Conservation (phyloP, 1,140 invertebrate genomes). For the Diprion similis region DNA sequence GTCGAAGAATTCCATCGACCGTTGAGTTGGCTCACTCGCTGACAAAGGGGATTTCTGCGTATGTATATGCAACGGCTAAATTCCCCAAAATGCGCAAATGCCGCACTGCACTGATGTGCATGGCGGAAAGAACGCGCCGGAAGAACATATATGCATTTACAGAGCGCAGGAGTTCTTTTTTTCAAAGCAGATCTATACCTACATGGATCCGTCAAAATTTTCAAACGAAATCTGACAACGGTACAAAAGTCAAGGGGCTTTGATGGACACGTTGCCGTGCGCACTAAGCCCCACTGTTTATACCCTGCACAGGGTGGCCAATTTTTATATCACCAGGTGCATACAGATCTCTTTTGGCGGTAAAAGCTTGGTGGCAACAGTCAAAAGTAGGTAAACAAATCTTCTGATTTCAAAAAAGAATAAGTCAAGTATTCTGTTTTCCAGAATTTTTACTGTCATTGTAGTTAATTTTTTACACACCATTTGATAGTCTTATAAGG, state of each 20-base stretch:
- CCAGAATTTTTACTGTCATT: too few relatives aligned
- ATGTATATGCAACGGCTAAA: background rate
- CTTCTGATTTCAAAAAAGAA: too few relatives aligned
- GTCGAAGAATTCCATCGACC: background rate
- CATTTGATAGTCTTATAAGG: too few relatives aligned
- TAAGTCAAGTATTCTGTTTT: too few relatives aligned
- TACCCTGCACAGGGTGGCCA: background rate
- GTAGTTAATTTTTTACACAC: too few relatives aligned
- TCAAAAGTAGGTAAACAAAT: too few relatives aligned
- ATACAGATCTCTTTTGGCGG: too few relatives aligned
- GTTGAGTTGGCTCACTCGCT: slow-evolving; percentile 7
- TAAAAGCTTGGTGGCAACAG: too few relatives aligned
- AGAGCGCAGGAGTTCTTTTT: slow-evolving; percentile 15
- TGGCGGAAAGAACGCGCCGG: slow-evolving; percentile 34
- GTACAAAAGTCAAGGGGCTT: slow-evolving; percentile 35
- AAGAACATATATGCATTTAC: background rate
- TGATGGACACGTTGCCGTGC: background rate
- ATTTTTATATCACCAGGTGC: too few relatives aligned
- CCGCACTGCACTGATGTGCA: slow-evolving; percentile 24
- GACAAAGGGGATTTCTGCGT: background rate
- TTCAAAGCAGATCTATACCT: slow-evolving; percentile 35
- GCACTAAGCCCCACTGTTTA: background rate
- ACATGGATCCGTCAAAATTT: slow-evolving; percentile 33
- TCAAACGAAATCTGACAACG: slow-evolving; percentile 36
- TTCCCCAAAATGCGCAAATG: slow-evolving; percentile 24